Conservation (phyloP, 2,113 vertebrate species). For the Athene noctua region DNA sequence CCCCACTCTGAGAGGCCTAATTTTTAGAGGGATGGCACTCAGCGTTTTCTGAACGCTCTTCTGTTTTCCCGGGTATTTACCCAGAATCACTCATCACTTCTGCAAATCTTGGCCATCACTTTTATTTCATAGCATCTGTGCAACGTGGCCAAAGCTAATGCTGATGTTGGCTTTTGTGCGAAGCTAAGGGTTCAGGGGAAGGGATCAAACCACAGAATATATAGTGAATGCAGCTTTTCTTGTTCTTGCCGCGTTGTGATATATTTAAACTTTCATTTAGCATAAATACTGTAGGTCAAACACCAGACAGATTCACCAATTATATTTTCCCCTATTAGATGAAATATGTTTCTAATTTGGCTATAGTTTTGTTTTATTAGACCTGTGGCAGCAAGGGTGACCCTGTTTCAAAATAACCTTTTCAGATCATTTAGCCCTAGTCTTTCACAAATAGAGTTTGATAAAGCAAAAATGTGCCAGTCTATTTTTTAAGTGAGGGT, state of each 20-base stretch:
- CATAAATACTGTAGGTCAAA: conserved; percentile 73
- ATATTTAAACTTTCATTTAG: conserved; percentile 66
- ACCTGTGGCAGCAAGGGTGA: conserved; percentile 63
- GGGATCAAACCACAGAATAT: not conserved
- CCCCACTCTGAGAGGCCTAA: fast-evolving
- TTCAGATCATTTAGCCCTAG: conserved; percentile 40
- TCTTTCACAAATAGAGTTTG: conserved; percentile 19
- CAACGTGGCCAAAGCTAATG: not conserved
- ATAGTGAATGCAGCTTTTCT: conserved; percentile 37
- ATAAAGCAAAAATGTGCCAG: conserved; percentile 38
- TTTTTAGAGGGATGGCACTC: not conserved
- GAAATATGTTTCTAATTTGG: conserved; percentile 77
- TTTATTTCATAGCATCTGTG: not conserved
- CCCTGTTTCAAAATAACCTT: conserved; percentile 52
- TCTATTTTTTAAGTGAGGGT: conserved; percentile 30
- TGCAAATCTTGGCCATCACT: not conserved
- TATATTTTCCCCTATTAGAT: conserved; percentile 70
- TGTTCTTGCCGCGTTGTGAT: conserved; percentile 47
- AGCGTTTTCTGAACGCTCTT: not conserved
- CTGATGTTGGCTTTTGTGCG: not conserved
- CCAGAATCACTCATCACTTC: not conserved
- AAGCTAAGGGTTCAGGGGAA: conserved; percentile 1
- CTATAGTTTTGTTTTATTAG: conserved; percentile 75
- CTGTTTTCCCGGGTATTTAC: not conserved
- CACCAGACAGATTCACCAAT: conserved; percentile 73